These are phyloP conservation scores for Cephalotes varians DNA, from an alignment of 2,888 invertebrate genomes.

Conservation along the genomic window DNA sequence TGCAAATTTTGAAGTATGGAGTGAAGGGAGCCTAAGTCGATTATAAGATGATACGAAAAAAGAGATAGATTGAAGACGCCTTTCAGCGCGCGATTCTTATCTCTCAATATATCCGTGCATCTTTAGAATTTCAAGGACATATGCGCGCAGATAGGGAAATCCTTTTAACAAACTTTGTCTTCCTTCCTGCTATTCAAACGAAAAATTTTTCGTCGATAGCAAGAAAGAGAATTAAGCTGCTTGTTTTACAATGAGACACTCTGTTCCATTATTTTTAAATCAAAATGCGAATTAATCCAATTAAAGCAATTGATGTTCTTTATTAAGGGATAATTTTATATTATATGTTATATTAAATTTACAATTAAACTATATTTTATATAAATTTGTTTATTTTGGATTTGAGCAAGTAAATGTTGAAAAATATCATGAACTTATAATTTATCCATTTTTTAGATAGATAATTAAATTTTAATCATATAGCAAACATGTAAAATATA, in stretches of 20 bases:
- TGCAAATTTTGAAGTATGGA: background rate
- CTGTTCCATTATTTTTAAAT: background rate
- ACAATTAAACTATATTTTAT: background rate
- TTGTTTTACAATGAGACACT: background rate
- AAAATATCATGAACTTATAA: background rate
- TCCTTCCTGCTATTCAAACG: conserved; percentile 13
- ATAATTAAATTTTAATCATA: background rate
- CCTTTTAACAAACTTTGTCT: background rate
- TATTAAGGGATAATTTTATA: background rate
- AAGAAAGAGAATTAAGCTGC: background rate
- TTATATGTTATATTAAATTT: background rate
- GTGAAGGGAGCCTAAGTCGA: background rate
- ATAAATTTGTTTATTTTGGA: background rate
- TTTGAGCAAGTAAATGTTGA: background rate
- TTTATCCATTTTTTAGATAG: background rate
- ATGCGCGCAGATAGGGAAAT: conserved; percentile 1
- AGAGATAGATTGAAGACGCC: background rate
- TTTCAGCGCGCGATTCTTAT: background rate
- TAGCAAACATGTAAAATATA: background rate
- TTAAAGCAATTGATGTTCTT: background rate
- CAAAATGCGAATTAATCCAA: background rate
- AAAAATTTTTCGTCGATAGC: background rate
- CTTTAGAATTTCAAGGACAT: conserved; percentile 24
- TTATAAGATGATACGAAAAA: background rate
- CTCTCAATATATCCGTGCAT: background rate